These are phyloP conservation scores for Drosophila anomelani DNA, from an alignment of 2,888 invertebrate genomes.

Conservation along the genomic window DNA sequence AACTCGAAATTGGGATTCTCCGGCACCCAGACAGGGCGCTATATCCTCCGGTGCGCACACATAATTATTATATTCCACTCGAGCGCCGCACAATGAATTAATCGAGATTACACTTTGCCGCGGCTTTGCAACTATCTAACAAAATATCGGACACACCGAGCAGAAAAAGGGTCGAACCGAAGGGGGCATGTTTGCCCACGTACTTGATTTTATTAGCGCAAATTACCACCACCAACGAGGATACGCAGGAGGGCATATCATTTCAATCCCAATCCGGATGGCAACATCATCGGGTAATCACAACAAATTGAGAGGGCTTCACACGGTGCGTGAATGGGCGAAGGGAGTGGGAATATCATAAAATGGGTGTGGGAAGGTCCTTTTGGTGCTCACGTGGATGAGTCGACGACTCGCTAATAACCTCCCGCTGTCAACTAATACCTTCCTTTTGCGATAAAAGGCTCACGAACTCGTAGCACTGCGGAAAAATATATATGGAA, in stretches of 20 bases:
- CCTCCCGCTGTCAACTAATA: constrained; percentile 75
- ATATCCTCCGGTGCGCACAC: constrained; percentile 52
- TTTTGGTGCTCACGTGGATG: constrained; percentile 47
- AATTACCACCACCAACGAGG: constrained; percentile 78
- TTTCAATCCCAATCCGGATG: constrained; percentile 42
- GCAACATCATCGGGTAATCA: constrained; percentile 66
- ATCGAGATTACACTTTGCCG: constrained; percentile 78
- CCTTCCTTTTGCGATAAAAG: constrained; percentile 12
- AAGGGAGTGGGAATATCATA: constrained; percentile 4
- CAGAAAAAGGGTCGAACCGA: constrained; percentile 10
- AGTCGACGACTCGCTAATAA: constrained; percentile 75
- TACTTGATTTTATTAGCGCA: constrained; percentile 82
- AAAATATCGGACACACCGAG: constrained; percentile 47
- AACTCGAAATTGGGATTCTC: constrained; percentile 18
- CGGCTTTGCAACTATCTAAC: constrained; percentile 65
- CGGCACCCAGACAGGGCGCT: constrained; percentile 18
- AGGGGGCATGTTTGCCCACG: constrained; percentile 58
- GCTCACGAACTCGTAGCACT: neutral
- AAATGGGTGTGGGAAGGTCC: constrained; percentile 25
- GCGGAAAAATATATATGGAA: neutral
- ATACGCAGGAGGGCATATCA: constrained; percentile 30
- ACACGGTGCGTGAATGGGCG: constrained; percentile 9
- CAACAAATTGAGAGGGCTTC: constrained; percentile 72
- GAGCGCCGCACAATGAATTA: constrained; percentile 72
- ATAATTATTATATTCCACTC: constrained; percentile 82